These are phyloP conservation scores for Oenanthe oenanthe DNA, from an alignment of 2,113 vertebrate genomes.

Conservation along the genomic window DNA sequence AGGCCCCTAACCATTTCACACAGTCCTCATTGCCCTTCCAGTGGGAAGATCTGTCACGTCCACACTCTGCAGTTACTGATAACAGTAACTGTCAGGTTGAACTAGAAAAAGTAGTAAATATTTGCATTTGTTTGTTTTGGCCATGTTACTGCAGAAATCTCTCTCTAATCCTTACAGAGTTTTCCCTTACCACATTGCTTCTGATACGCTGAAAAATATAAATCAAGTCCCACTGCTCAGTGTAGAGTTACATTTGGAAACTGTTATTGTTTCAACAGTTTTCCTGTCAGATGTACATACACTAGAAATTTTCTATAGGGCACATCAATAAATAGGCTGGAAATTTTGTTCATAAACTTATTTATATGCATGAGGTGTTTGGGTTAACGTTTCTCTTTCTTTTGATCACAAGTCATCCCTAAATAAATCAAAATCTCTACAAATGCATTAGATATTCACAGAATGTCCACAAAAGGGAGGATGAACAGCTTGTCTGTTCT, in stretches of 20 bases:
- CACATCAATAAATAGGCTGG: background rate
- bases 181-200: background rate
- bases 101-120: background rate
- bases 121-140: background rate
- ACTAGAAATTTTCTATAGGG: background rate
- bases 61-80: background rate
- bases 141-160: background rate
- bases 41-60: background rate
- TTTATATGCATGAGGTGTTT: background rate
- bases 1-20: background rate
- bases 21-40: background rate
- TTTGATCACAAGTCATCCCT: background rate
- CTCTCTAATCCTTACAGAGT: background rate
- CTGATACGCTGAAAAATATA: background rate
- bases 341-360: background rate
- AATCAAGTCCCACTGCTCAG: background rate
- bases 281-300: background rate
- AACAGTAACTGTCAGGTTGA: background rate
- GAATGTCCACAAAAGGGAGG: background rate
- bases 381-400: background rate
- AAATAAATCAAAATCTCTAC: background rate
- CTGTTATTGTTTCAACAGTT: background rate
- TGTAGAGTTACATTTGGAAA: background rate
- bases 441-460: background rate
- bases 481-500: background rate